Percentiles rank a stretch among this genome's conserved stretches.
Conservation (phyloP, 23 tunicate genomes). For the Styela clava region DNA sequence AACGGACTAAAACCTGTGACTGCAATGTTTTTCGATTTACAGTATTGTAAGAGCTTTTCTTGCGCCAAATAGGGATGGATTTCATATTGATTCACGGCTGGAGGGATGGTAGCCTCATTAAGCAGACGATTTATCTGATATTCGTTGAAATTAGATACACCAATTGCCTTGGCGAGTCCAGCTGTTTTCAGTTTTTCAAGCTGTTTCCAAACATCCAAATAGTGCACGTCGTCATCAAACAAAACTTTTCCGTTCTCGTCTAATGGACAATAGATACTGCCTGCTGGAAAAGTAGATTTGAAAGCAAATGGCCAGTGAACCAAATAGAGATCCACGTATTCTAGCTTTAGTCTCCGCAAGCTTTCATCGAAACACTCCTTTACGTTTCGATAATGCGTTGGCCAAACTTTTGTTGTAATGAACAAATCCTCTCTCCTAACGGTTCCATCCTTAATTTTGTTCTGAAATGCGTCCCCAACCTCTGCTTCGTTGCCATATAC, state of each 20-base stretch:
- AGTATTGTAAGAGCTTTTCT: background rate
- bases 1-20: constrained; percentile 29
- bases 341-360: constrained; percentile 3
- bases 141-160: constrained; percentile 42
- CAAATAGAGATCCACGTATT: constrained; percentile 25
- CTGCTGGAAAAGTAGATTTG: background rate
- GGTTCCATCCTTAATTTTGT: background rate
- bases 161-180: constrained; percentile 35
- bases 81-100: constrained; percentile 61
- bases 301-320: constrained; percentile 29
- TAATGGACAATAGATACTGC: background rate
- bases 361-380: constrained; percentile 25
- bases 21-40: constrained; percentile 7
- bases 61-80: constrained; percentile 39
- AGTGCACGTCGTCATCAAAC: constrained; percentile 14
- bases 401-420: constrained; percentile 37
- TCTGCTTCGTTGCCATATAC: constrained; percentile 5
- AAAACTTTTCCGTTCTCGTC: constrained; percentile 21
- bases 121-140: constrained; percentile 34
- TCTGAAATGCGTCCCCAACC: constrained; percentile 10
- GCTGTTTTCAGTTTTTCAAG: constrained; percentile 35
- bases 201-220: constrained; percentile 19
- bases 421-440: constrained; percentile 16
- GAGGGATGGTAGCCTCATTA: constrained; percentile 14
- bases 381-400: background rate